Conservation (phyloP, 37 sponge, comb jelly and placozoan species). For the Eunapius fragilis region DNA sequence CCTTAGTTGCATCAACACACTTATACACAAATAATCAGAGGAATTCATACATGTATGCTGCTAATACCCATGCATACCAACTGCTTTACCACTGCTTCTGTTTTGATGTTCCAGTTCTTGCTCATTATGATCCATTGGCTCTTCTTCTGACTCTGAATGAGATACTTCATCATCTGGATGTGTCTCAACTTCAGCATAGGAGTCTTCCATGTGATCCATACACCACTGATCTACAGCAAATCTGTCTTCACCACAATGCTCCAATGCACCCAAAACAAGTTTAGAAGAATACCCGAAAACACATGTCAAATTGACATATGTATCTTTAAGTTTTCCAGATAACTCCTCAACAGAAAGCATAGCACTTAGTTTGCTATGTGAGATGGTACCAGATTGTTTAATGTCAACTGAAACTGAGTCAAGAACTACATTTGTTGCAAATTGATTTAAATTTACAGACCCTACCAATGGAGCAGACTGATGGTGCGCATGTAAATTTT, state of each 20-base stretch:
- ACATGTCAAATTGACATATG: background rate
- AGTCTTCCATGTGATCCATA: background rate
- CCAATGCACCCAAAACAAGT: constrained; percentile 16
- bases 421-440: background rate
- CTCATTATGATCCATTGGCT: background rate
- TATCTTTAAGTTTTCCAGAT: constrained; percentile 11
- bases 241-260: constrained; percentile 8
- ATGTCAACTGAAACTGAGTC: background rate
- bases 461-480: background rate
- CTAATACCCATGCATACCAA: background rate
- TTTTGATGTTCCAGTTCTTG: background rate
- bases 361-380: background rate
- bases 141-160: background rate
- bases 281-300: background rate
- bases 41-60: background rate
- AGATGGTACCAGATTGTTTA: background rate
- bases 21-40: background rate
- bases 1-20: too few relatives aligned
- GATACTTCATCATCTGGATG: background rate
- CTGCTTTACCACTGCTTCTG: background rate
- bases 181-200: background rate
- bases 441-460: background rate
- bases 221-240: constrained; percentile 1
- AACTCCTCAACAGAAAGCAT: background rate
- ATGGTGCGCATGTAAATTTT: background rate